A percentile compares a stretch with the other conserved stretches of the same genome.
Conservation (phyloP, 2,888 invertebrate species). For the Epistrophe grossulariae region DNA sequence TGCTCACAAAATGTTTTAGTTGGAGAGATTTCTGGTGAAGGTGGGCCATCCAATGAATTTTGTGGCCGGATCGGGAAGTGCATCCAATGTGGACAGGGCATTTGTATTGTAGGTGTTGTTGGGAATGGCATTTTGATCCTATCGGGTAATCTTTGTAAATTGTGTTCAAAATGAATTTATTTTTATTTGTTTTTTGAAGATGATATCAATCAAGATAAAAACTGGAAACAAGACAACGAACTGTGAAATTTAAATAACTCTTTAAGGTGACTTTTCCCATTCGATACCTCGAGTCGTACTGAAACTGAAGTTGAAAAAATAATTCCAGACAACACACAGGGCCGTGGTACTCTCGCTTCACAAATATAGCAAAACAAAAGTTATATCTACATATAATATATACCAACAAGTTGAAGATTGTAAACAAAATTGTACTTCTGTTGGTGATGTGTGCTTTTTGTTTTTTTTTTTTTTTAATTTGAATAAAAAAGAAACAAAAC, state of each 20-base stretch:
- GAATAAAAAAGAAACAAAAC: constrained; percentile 15
- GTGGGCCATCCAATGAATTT: constrained; percentile 50
- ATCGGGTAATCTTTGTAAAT: not conserved
- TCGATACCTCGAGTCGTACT: constrained; percentile 50
- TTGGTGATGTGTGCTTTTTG: not conserved
- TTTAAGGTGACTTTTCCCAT: constrained; percentile 46
- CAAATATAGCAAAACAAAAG: constrained; percentile 4
- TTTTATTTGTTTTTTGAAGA: not conserved
- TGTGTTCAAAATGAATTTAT: not conserved
- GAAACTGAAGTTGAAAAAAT: constrained; percentile 54
- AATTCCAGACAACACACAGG: constrained; percentile 43
- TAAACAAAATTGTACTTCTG: constrained; percentile 58
- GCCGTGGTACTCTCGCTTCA: constrained; percentile 6
- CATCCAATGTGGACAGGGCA: constrained; percentile 83
- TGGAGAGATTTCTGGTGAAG: constrained; percentile 57
- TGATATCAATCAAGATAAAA: not conserved
- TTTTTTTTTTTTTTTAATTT: too few species aligned
- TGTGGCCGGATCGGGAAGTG: constrained; percentile 82
- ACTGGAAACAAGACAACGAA: constrained; percentile 20
- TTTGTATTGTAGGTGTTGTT: constrained; percentile 81
- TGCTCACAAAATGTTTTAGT: constrained; percentile 45
- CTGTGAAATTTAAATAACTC: constrained; percentile 39
- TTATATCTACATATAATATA: constrained; percentile 28
- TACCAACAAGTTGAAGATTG: constrained; percentile 63
- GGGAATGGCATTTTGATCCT: constrained; percentile 80